These are phyloP conservation scores for Lathronympha strigana DNA, from an alignment of 2,888 invertebrate genomes.

Conservation along the genomic window DNA sequence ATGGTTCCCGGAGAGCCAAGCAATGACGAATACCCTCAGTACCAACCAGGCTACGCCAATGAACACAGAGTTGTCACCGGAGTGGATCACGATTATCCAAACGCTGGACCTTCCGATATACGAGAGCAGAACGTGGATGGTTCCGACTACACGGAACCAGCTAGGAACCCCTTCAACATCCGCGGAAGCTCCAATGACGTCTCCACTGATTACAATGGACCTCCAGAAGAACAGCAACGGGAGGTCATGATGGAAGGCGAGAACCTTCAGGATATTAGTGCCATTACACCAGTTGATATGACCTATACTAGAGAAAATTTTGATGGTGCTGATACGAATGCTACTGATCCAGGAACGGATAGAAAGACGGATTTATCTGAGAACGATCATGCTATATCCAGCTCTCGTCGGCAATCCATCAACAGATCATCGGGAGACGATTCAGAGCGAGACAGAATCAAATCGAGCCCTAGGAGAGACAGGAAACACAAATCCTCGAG, in stretches of 20 bases:
- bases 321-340: slow-evolving; percentile 74
- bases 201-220: slow-evolving; percentile 58
- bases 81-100: slow-evolving; percentile 75
- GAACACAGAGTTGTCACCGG: slow-evolving; percentile 84
- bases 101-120: slow-evolving; percentile 64
- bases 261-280: slow-evolving; percentile 78
- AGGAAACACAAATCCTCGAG: slow-evolving; percentile 64
- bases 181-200: slow-evolving; percentile 56
- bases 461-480: slow-evolving; percentile 68
- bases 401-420: slow-evolving; percentile 64
- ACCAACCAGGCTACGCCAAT: slow-evolving; percentile 67
- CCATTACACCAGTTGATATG: slow-evolving; percentile 65
- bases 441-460: slow-evolving; percentile 73
- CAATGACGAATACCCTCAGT: slow-evolving; percentile 73
- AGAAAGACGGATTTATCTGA: slow-evolving; percentile 64
- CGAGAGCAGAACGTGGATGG: slow-evolving; percentile 77
- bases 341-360: slow-evolving; percentile 58
- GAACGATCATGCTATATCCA: slow-evolving; percentile 60
- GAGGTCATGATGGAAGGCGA: slow-evolving; percentile 85
- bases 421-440: slow-evolving; percentile 75
- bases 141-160: slow-evolving; percentile 70
- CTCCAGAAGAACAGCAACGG: slow-evolving; percentile 72
- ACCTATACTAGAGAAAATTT: slow-evolving; percentile 76
- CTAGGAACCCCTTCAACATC: slow-evolving; percentile 61
- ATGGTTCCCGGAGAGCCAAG: slow-evolving; percentile 87